Conservation (phyloP, 2,797 vertebrate species). For the Anabacerthia variegaticeps region DNA sequence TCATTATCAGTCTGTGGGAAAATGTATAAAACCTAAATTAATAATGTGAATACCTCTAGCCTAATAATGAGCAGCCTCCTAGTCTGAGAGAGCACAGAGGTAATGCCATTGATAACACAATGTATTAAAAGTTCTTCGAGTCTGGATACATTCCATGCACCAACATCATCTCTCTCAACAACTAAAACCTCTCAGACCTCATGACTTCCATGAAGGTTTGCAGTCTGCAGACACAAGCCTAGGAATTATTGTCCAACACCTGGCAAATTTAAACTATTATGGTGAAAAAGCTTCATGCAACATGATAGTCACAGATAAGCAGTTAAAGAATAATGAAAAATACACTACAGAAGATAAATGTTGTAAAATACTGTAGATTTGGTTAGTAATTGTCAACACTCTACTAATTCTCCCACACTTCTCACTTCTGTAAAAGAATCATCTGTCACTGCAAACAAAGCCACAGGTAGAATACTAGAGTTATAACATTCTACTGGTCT, state of each 20-base stretch:
- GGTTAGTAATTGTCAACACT: neutral
- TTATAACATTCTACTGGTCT: neutral
- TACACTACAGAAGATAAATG: neutral
- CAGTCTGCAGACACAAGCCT: neutral
- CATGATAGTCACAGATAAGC: neutral
- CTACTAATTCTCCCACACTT: neutral
- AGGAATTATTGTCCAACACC: neutral
- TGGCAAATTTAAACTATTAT: neutral
- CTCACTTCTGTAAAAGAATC: neutral
- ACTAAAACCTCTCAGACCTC: neutral
- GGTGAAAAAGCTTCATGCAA: neutral
- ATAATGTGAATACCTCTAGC: slow-evolving; percentile 36
- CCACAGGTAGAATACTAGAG: neutral
- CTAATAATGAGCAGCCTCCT: slow-evolving; percentile 30
- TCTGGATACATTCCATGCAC: neutral
- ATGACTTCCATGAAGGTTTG: neutral
- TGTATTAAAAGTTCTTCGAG: slow-evolving; percentile 25
- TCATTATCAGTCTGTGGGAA: slow-evolving; percentile 10
- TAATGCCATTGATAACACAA: slow-evolving; percentile 19
- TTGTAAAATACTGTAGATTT: neutral
- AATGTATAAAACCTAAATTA: slow-evolving; percentile 30
- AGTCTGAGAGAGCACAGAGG: slow-evolving; percentile 8
- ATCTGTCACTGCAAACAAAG: neutral
- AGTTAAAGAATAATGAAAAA: neutral
- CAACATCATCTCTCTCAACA: neutral